A percentile compares a stretch with the other conserved stretches of the same genome.
These are phyloP conservation scores for Enteromius argenteus DNA, from an alignment of 2,797 vertebrate genomes.

Conservation along the genomic window DNA sequence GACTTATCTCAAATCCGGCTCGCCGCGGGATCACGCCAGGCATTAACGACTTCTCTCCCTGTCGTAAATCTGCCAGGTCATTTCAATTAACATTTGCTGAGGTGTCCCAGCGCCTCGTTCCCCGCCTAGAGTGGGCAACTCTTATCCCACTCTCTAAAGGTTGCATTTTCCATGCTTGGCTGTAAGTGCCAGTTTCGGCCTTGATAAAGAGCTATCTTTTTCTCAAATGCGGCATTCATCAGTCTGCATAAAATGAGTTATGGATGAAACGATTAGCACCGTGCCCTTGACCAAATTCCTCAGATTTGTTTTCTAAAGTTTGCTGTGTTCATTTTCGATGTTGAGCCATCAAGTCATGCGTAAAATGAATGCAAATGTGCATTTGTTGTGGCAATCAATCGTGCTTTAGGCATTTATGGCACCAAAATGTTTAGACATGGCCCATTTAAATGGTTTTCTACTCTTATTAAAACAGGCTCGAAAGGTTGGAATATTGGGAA, in stretches of 20 bases:
- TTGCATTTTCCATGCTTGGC: constrained; percentile 49
- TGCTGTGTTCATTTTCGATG: constrained; percentile 3
- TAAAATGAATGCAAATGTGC: constrained; percentile 39
- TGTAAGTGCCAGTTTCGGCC: constrained; percentile 41
- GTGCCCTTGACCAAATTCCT: constrained; percentile 33
- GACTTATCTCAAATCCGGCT: constrained; percentile 58
- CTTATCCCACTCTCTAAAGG: constrained; percentile 47
- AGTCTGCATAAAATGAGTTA: constrained; percentile 33
- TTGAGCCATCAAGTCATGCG: constrained; percentile 15
- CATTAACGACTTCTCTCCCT: constrained; percentile 50
- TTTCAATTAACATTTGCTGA: constrained; percentile 65
- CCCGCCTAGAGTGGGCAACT: constrained; percentile 19
- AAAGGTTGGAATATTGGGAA: neutral
- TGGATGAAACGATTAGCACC: constrained; percentile 33
- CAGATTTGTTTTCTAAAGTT: constrained; percentile 47
- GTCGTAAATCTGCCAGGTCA: constrained; percentile 62
- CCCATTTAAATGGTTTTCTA: constrained; percentile 23
- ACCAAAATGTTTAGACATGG: constrained; percentile 6
- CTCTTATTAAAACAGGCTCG: neutral
- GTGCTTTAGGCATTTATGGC: constrained; percentile 25
- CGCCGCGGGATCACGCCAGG: constrained; percentile 14
- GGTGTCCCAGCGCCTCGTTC: constrained; percentile 35
- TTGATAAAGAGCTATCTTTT: constrained; percentile 41
- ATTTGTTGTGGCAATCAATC: constrained; percentile 29
- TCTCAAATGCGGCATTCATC: constrained; percentile 15